These are phyloP conservation scores for Sander lucioperca DNA, from an alignment of 2,113 vertebrate species.

Conservation along the genomic window DNA sequence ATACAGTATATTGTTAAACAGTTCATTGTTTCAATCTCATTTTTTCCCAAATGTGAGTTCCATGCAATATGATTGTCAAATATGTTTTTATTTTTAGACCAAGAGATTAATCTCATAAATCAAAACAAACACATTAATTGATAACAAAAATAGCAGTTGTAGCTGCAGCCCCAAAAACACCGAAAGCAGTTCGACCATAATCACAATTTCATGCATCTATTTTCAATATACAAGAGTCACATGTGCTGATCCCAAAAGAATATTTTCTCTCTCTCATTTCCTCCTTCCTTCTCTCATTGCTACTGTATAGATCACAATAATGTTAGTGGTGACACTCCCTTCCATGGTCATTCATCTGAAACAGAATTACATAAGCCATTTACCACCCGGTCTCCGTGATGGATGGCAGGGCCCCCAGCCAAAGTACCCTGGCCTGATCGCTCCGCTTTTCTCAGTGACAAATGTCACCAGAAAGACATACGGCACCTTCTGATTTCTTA, in stretches of 20 bases:
- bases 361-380: conserved; percentile 85
- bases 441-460: conserved; percentile 73
- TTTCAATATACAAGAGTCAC: neutral
- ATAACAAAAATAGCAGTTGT: neutral
- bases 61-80: neutral
- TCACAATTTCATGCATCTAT: conserved; percentile 21
- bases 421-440: conserved; percentile 69
- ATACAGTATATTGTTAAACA: neutral
- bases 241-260: conserved; percentile 24
- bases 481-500: conserved; percentile 60
- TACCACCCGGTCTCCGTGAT: conserved; percentile 80
- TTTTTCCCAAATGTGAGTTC: neutral
- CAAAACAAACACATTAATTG: neutral
- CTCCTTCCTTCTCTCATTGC: conserved; percentile 49
- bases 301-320: conserved; percentile 81
- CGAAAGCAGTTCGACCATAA: conserved; percentile 4
- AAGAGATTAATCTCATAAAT: neutral
- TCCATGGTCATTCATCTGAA: conserved; percentile 80
- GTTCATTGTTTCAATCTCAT: neutral
- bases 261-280: neutral
- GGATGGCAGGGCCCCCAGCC: conserved; percentile 78
- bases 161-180: neutral
- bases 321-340: conserved; percentile 80
- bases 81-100: neutral
- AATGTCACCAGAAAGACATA: conserved; percentile 76